Evolutionary conservation across 2,888 invertebrate species (phyloP), one percentile per base, ranked within the genome.

Genomic region (Platycheirus albimanus): DNA sequence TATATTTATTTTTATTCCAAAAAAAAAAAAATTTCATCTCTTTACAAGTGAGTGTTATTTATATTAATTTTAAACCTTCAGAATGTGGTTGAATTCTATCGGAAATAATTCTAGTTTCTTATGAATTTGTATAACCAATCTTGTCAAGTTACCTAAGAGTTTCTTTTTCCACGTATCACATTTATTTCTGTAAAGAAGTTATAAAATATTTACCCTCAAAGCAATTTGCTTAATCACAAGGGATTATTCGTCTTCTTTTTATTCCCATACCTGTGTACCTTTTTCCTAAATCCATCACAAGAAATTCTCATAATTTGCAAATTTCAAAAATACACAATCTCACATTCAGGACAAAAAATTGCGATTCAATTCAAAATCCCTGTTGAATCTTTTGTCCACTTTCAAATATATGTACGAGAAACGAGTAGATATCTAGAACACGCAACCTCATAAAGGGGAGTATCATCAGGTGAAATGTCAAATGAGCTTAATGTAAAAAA

Each of bases 231-330:
- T 56, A 28, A 70, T 49, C 38, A n/a, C 45, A 47, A 54, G n/a
- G 45, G 52, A 24, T 24, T n/a, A n/a, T n/a, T n/a, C n/a, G n/a
- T n/a, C n/a, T n/a, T 24, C 24, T 24, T 4, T 24, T 24, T 24
- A 4, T 24, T 24, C 6, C 3, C 6, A 24, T 24, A 4, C 24
- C 24, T 6, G 24, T 24, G 6, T 24, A 24, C 24, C 24, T 24
- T 24, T 6, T 3, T 24, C 3, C 24, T 4, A 24, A n/a, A 36
- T 56, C 19, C 8, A 38, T 20, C 41, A 51, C 4, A 15, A 67
- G 17, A 67, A 75, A 49, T 58, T 11, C n/a, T 41, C 33, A 19
- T 58, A 58, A 75, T 66, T 75, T 75, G 15, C 66, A 74, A 71
- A 71, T 38, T 36, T 24, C 56, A 58, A 15, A 47, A 41, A 20